Percentiles rank a stretch among this genome's conserved stretches.
Evolutionary conservation across 2,113 vertebrate genomes (phyloP).

Genomic region (Austrofundulus limnaeus): DNA sequence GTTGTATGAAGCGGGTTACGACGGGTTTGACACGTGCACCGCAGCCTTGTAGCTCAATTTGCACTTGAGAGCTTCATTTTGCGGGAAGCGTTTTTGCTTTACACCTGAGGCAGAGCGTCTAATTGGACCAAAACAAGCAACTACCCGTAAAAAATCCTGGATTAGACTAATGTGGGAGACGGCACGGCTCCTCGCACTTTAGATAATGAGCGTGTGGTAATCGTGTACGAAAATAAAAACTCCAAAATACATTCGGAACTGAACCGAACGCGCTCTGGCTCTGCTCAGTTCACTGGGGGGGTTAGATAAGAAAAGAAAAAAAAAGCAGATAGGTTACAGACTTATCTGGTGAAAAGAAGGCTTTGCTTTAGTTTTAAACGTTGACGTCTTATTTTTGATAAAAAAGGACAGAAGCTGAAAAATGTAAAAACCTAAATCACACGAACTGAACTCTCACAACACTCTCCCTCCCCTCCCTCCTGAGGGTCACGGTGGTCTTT

Average conservation of each 20-base stretch:
- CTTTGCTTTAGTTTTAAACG: neutral
- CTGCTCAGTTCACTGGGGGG: neutral
- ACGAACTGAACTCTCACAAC: too few relatives aligned
- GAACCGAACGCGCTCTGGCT: neutral
- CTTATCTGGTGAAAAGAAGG: neutral
- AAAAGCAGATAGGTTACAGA: neutral
- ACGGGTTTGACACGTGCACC: conserved; percentile 25
- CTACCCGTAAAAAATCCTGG: conserved; percentile 12
- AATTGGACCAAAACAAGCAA: conserved; percentile 53
- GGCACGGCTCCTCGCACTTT: conserved; percentile 19
- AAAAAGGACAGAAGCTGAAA: too few relatives aligned
- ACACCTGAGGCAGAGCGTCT: conserved; percentile 29
- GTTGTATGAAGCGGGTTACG: conserved; percentile 19
- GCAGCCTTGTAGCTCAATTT: conserved; percentile 23
- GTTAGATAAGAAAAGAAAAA: neutral
- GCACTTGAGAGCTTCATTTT: conserved; percentile 29
- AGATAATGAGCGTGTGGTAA: conserved; percentile 43
- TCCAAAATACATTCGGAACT: conserved; percentile 1
- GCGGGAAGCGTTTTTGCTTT: neutral
- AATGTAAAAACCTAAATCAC: too few relatives aligned
- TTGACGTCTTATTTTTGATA: neutral
- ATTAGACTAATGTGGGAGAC: conserved; percentile 19
- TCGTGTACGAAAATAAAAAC: conserved; percentile 26
- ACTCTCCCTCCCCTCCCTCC: too few relatives aligned
- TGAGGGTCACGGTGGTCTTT: too few relatives aligned